A percentile compares a stretch with the other conserved stretches of the same genome.
phyloP scores from a whole-genome alignment of 1,140 invertebrate genomes.

The Marisa cornuarietis region DNA sequence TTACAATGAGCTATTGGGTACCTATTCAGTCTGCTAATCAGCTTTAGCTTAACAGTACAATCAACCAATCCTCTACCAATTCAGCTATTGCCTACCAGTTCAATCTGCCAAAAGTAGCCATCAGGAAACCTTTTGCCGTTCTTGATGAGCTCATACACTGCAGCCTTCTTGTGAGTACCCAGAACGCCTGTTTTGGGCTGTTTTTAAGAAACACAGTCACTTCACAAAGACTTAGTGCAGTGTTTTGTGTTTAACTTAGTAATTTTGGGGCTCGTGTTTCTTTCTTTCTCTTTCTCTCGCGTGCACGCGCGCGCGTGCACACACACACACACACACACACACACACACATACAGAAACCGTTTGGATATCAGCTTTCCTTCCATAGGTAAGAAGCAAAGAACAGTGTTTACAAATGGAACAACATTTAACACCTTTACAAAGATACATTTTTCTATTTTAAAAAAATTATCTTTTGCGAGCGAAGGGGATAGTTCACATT shows the following conservation, averaged over 20 bases:
- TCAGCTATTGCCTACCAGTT: slow-evolving; percentile 44
- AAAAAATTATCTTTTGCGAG: too few species aligned
- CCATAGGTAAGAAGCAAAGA: slow-evolving; percentile 2
- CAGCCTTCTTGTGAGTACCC: slow-evolving; percentile 60
- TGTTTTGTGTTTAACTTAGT: slow-evolving; percentile 42
- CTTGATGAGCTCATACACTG: slow-evolving; percentile 57
- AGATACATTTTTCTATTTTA: too few species aligned
- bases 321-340: too few species aligned
- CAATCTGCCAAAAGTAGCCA: slow-evolving; percentile 62
- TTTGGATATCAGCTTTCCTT: too few species aligned
- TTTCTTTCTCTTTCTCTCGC: neutral
- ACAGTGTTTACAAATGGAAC: neutral
- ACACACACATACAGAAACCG: too few species aligned
- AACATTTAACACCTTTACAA: neutral
- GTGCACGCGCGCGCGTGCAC: neutral
- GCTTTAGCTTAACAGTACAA: too few species aligned
- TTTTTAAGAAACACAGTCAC: slow-evolving; percentile 46
- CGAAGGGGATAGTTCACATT: too few species aligned
- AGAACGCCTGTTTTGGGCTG: slow-evolving; percentile 60
- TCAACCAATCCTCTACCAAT: too few species aligned
- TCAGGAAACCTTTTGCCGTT: slow-evolving; percentile 58
- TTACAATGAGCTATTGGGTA: too few species aligned
- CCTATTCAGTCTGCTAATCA: too few species aligned
- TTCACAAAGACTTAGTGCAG: slow-evolving; percentile 59
- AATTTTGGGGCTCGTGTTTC: neutral